Percentiles rank a stretch among this genome's conserved stretches.
Evolutionary conservation across 1,140 invertebrate genomes (phyloP).

Genomic region (Nixonia krombeini): DNA sequence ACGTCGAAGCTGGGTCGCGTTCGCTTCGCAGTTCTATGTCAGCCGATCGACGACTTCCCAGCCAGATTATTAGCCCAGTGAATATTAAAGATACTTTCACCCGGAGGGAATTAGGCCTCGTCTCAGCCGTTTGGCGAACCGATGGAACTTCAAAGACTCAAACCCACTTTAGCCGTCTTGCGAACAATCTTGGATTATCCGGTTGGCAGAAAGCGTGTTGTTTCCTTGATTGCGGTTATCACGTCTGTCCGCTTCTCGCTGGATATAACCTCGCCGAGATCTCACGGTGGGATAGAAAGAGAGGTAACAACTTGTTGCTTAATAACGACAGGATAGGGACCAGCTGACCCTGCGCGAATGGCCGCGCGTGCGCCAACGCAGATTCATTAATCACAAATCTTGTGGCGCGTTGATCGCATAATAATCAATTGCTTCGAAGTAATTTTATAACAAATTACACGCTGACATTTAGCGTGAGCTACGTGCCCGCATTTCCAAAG

Average conservation of each 20-base stretch:
- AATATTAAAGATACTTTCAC: no score
- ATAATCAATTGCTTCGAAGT: background rate
- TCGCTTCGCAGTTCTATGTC: no score
- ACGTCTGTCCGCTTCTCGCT: background rate
- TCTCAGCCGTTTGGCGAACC: no score
- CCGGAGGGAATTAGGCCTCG: no score
- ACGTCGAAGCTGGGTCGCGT: background rate
- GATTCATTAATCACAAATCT: conserved; percentile 45
- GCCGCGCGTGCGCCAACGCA: conserved; percentile 41
- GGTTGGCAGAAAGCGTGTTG: background rate
- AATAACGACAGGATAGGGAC: conserved; percentile 47
- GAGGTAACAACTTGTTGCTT: conserved; percentile 52
- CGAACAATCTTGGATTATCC: background rate
- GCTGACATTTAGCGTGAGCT: no score
- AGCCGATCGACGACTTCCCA: no score
- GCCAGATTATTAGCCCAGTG: no score
- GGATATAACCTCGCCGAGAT: conserved; percentile 32
- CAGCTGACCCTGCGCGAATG: conserved; percentile 43
- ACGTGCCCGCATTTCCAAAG: no score
- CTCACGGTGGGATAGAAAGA: conserved; percentile 46
- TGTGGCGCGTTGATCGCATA: background rate
- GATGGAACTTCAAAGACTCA: no score
- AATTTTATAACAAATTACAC: no score
- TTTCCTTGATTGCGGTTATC: conserved; percentile 5
- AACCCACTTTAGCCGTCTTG: no score